phyloP scores from a whole-genome alignment of 2,888 invertebrate genomes.

The Linnaemya tessellans region DNA sequence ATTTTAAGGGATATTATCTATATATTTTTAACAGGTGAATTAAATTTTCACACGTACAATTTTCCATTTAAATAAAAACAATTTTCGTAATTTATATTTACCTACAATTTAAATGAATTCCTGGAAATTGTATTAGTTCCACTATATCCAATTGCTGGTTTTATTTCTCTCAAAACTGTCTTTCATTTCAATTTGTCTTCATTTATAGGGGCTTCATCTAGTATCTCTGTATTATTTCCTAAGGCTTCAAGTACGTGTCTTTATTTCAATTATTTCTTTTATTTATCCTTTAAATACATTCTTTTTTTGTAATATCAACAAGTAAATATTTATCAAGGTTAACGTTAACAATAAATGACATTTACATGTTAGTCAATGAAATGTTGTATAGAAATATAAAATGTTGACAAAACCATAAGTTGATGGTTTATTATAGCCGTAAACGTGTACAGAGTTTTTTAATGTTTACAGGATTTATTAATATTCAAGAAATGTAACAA shows the following conservation, averaged over 20 bases:
- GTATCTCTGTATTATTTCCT: neutral
- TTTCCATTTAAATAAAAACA: neutral
- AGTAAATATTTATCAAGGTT: slow-evolving; percentile 67
- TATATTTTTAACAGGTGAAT: slow-evolving; percentile 49
- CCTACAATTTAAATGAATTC: neutral
- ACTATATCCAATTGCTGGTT: neutral
- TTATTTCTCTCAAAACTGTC: slow-evolving; percentile 20
- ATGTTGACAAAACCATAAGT: slow-evolving; percentile 41
- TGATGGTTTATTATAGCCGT: slow-evolving; percentile 22
- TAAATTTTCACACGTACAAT: slow-evolving; percentile 51
- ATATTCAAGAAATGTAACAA: slow-evolving; percentile 42
- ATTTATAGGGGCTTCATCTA: slow-evolving; percentile 7
- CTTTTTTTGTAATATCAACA: neutral
- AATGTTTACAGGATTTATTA: slow-evolving; percentile 32
- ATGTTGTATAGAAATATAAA: slow-evolving; percentile 3
- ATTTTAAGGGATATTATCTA: slow-evolving; percentile 13
- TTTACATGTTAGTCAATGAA: slow-evolving; percentile 35
- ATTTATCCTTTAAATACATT: slow-evolving; percentile 50
- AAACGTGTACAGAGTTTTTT: neutral
- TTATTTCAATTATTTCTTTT: slow-evolving; percentile 15
- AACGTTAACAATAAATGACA: slow-evolving; percentile 59
- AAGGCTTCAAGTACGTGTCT: slow-evolving; percentile 51
- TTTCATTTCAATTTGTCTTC: slow-evolving; percentile 5
- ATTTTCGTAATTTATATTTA: neutral
- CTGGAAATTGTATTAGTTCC: neutral